Base-by-base conservation (phyloP, 2,888 invertebrate genomes). In the Drepanosiphum platanoidis region DNA sequence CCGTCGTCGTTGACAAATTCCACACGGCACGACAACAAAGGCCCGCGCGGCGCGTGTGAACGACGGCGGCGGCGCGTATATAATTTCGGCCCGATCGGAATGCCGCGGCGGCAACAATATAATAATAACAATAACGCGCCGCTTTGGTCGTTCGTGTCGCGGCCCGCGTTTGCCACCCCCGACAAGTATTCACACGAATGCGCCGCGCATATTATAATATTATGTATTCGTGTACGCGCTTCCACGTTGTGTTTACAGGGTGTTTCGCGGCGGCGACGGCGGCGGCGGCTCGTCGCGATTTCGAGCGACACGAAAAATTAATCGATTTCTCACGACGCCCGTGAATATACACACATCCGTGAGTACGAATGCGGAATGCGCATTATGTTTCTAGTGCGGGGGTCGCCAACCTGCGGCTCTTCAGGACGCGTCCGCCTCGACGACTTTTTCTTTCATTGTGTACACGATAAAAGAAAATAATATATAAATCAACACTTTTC, bases 51-150 rank as follows among this genome's bases (percentile, higher is more conserved):
- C 39, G 83, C 74, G 66, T 61, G 82, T 58, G 71, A 58, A 74
- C 74, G 18, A 32, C 61, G n/a, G 82, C 71, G 52, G 27, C 46
- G 7, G 61, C 32, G 34, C 18, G 36, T 66, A 18, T 27, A 36
- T 9, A 22, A 66, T 77, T 84, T 77, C 30, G 72, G 66, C 36
- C n/a, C 84, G 68, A 66, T 36, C 34, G 84, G 84, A 75, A 75
- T 68, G 84, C 75, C 58, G 68, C 71, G 79, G 36, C 66, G 30
- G 58, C 30, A 42, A 80, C 15, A 79, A 32, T 74, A 74, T 32
- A 78, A 77, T 77, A 71, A 71, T 72, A 72, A 32, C 34, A 52
- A 71, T 61, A 36, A 75, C 58, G 30, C 32, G 36, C 68, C 22
- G 80, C 52, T 80, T 70, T 80, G 15, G 3, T 68, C 15, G 46